phyloP scores from a whole-genome alignment of 1,140 invertebrate genomes.

The Drosophila prosaltans region DNA sequence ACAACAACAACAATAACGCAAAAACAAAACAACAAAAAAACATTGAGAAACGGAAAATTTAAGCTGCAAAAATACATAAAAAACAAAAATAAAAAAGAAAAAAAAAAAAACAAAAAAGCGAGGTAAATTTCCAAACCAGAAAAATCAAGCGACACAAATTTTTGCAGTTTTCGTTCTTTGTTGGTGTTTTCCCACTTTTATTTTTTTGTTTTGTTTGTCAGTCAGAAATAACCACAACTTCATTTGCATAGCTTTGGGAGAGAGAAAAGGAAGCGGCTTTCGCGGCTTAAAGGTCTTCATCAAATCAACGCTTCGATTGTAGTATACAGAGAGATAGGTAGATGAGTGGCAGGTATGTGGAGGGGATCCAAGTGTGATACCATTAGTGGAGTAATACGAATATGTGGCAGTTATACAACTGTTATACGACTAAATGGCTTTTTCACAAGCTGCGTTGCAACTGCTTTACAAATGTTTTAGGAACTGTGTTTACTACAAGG shows the following conservation, averaged over 20 bases:
- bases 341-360: neutral
- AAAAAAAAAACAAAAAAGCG: neutral
- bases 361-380: too few species aligned
- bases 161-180: neutral
- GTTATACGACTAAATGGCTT: neutral
- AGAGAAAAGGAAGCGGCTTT: neutral
- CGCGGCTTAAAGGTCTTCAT: constrained; percentile 7
- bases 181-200: neutral
- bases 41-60: constrained; percentile 3
- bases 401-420: neutral
- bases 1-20: neutral
- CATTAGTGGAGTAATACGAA: neutral
- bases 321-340: neutral
- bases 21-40: neutral
- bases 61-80: constrained; percentile 2
- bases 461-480: too few species aligned
- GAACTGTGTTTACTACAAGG: too few species aligned
- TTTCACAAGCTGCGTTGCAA: too few species aligned
- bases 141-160: neutral
- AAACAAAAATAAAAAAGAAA: neutral
- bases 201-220: neutral
- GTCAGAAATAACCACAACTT: constrained; percentile 10
- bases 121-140: neutral
- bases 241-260: constrained; percentile 16
- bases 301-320: neutral